phyloP scores from a whole-genome alignment of 2,888 invertebrate genomes.

The Busseola fusca region DNA sequence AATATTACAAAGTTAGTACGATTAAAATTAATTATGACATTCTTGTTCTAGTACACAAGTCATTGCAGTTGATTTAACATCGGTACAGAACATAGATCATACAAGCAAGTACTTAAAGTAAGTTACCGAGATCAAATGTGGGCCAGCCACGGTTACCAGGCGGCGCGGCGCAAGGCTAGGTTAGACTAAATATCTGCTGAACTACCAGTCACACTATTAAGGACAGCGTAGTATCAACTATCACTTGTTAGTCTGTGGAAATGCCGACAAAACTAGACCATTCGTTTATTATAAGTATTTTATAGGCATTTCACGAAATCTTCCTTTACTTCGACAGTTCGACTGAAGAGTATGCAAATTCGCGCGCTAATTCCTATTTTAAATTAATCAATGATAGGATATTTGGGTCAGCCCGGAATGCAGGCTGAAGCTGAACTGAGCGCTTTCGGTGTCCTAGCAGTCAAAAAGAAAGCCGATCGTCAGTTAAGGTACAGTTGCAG shows the following conservation, averaged over 20 bases:
- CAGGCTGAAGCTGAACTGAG: conserved; percentile 1
- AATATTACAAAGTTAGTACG: conserved; percentile 28
- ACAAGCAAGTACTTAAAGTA: conserved; percentile 40
- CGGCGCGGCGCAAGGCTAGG: conserved; percentile 61
- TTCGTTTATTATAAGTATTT: conserved; percentile 19
- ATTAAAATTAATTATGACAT: conserved; percentile 53
- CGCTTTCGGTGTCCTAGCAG: conserved; percentile 13
- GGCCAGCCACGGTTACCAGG: conserved; percentile 65
- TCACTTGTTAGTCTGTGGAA: conserved; percentile 49
- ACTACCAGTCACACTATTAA: conserved; percentile 63
- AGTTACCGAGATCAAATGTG: conserved; percentile 68
- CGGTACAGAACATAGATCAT: conserved; percentile 55
- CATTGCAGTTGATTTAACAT: conserved; percentile 58
- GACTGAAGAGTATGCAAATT: conserved; percentile 11
- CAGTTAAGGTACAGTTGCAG: conserved; percentile 19
- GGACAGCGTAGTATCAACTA: conserved; percentile 60
- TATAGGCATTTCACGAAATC: conserved; percentile 12
- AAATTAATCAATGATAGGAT: conserved; percentile 23
- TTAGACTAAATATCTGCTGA: conserved; percentile 62
- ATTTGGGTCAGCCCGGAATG: conserved; percentile 8
- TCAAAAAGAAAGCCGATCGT: conserved; percentile 26
- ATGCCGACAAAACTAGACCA: conserved; percentile 23
- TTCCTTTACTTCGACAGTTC: background rate
- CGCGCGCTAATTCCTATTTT: conserved; percentile 26
- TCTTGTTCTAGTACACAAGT: conserved; percentile 45